phyloP scores from a whole-genome alignment of 2,797 vertebrate species.

The Heliangelus exortis region DNA sequence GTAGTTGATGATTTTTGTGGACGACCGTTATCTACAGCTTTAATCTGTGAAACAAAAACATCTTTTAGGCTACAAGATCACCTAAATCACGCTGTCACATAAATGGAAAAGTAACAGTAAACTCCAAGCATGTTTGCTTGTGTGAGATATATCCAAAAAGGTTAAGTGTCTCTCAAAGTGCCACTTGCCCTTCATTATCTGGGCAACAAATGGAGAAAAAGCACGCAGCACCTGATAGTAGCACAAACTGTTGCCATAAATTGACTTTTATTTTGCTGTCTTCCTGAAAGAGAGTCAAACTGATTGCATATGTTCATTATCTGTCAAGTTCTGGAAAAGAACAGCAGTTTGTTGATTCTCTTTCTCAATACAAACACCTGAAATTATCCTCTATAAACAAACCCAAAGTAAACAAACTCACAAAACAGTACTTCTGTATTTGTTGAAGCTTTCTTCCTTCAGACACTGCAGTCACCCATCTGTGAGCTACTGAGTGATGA shows the following conservation, averaged over 20 bases:
- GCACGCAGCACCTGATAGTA: not conserved
- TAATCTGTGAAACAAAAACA: slow-evolving; percentile 84
- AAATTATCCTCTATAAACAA: not conserved
- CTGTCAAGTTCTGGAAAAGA: not conserved
- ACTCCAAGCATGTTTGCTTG: not conserved
- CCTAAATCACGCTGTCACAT: slow-evolving; percentile 31
- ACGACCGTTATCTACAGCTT: slow-evolving; percentile 96
- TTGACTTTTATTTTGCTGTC: slow-evolving; percentile 27
- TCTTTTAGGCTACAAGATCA: slow-evolving; percentile 10
- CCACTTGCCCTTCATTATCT: slow-evolving; percentile 54
- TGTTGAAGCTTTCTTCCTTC: not conserved
- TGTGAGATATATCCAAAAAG: slow-evolving; percentile 23
- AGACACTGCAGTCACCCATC: not conserved
- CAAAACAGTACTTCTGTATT: not conserved
- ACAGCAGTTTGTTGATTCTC: not conserved
- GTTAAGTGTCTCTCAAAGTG: slow-evolving; percentile 49
- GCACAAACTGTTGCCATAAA: not conserved
- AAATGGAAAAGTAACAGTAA: slow-evolving; percentile 28
- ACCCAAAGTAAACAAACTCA: not conserved
- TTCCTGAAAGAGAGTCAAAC: not conserved
- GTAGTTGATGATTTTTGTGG: slow-evolving; percentile 95
- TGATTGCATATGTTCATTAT: not conserved
- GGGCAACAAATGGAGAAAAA: slow-evolving; percentile 35
- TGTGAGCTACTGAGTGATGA: not conserved
- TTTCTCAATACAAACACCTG: not conserved